Percentiles rank a stretch among this genome's conserved stretches.
These are phyloP conservation scores for Tetragnatha montana DNA, from an alignment of 2,888 invertebrate genomes.

Conservation along the genomic window DNA sequence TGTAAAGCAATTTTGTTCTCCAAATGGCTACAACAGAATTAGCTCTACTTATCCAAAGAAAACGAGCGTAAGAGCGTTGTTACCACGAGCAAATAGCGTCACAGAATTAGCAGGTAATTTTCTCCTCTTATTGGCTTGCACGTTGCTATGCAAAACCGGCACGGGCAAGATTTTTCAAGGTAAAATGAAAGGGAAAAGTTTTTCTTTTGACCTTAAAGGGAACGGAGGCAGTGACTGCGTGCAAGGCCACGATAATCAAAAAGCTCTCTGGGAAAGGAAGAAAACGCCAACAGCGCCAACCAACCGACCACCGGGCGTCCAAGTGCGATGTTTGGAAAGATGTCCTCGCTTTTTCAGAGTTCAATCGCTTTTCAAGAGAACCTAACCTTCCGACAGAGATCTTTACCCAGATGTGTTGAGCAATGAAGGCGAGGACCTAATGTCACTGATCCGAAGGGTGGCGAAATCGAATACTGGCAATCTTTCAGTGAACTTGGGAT, in stretches of 20 bases:
- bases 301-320: too few species aligned
- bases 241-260: conserved; percentile 31
- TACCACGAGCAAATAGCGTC: neutral
- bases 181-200: conserved; percentile 62
- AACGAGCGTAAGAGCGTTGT: too few species aligned
- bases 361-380: too few species aligned
- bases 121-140: conserved; percentile 9
- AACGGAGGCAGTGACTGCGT: conserved; percentile 18
- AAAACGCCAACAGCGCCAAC: neutral
- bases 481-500: neutral
- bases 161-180: conserved; percentile 51
- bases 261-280: neutral
- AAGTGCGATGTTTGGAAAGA: too few species aligned
- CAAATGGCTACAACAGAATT: too few species aligned
- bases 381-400: too few species aligned
- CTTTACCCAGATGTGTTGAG: too few species aligned
- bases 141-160: conserved; percentile 24
- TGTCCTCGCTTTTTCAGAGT: too few species aligned
- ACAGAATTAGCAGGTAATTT: neutral
- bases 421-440: neutral
- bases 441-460: neutral
- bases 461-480: neutral
- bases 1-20: too few species aligned
- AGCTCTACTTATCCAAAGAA: too few species aligned
- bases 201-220: conserved; percentile 19